Conservation (phyloP, 2,888 invertebrate species). For the Euzophera pinguis region DNA sequence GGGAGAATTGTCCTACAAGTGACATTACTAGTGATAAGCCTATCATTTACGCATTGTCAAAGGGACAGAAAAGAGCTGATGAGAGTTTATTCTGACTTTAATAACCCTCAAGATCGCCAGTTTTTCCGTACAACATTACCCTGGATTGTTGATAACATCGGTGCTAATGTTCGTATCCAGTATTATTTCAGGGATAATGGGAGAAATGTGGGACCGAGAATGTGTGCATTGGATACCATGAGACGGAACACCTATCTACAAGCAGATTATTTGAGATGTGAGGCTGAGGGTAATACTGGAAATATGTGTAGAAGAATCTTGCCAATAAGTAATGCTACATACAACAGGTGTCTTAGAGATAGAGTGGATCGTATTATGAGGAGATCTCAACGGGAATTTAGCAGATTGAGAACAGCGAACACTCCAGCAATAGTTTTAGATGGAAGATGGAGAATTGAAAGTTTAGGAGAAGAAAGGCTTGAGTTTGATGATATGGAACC, state of each 20-base stretch:
- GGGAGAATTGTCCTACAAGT: background rate
- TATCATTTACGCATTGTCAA: slow-evolving; percentile 4
- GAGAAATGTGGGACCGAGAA: slow-evolving; percentile 21
- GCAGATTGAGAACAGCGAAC: background rate
- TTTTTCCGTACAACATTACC: slow-evolving; percentile 33
- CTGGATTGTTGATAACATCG: slow-evolving; percentile 35
- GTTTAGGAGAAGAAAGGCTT: background rate
- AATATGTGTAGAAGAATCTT: slow-evolving; percentile 14
- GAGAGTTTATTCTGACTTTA: slow-evolving; percentile 31
- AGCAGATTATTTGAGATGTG: slow-evolving; percentile 23
- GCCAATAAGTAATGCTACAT: slow-evolving; percentile 15
- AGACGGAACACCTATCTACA: slow-evolving; percentile 20
- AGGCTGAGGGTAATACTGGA: slow-evolving; percentile 15
- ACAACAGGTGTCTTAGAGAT: slow-evolving; percentile 18
- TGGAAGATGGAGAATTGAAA: slow-evolving; percentile 2
- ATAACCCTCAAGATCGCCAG: slow-evolving; percentile 23
- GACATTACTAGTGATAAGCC: slow-evolving; percentile 3
- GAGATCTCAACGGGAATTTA: background rate
- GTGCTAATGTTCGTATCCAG: slow-evolving; percentile 24
- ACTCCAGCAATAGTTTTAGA: slow-evolving; percentile 8
- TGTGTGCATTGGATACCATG: slow-evolving; percentile 27
- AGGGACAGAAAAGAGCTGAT: slow-evolving; percentile 7
- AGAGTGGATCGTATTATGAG: slow-evolving; percentile 10
- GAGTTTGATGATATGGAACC: slow-evolving; percentile 8
- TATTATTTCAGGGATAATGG: slow-evolving; percentile 30